phyloP scores from a whole-genome alignment of 37 sponge, comb jelly and placozoan genomes.

The Dysidea cf. avara region DNA sequence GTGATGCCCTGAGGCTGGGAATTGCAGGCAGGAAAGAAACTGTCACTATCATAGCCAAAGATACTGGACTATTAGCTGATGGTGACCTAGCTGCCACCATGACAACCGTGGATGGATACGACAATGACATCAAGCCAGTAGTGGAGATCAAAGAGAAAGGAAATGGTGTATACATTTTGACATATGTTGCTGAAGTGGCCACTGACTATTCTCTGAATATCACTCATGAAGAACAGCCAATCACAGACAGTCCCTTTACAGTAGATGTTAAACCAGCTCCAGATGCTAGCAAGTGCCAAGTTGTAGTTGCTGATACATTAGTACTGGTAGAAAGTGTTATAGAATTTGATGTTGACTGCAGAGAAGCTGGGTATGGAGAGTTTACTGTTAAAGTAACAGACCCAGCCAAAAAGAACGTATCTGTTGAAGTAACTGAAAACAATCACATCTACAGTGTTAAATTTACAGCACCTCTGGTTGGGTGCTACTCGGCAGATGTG shows the following conservation, averaged over 20 bases:
- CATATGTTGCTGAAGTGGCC: slow-evolving; percentile 53
- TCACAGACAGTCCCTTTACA: slow-evolving; percentile 84
- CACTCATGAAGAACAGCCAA: slow-evolving; percentile 57
- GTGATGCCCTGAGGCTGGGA: slow-evolving; percentile 72
- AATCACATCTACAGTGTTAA: slow-evolving; percentile 66
- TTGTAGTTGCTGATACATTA: slow-evolving; percentile 51
- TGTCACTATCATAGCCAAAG: slow-evolving; percentile 70
- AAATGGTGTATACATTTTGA: slow-evolving; percentile 73
- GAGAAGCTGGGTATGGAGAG: slow-evolving; percentile 75
- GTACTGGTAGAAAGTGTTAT: slow-evolving; percentile 62
- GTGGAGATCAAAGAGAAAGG: slow-evolving; percentile 64
- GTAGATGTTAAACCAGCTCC: slow-evolving; percentile 68
- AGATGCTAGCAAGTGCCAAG: slow-evolving; percentile 66
- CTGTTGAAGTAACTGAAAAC: slow-evolving; percentile 67
- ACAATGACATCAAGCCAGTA: slow-evolving; percentile 21
- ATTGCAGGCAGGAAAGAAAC: slow-evolving; percentile 47
- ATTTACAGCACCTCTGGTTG: slow-evolving; percentile 74
- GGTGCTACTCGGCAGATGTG: slow-evolving; percentile 72
- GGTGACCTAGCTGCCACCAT: slow-evolving; percentile 66
- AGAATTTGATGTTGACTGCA: slow-evolving; percentile 72
- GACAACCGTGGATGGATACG: slow-evolving; percentile 37
- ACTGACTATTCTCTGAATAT: slow-evolving; percentile 72
- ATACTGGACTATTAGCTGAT: slow-evolving; percentile 58
- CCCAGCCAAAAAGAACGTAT: slow-evolving; percentile 52
- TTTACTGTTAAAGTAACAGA: slow-evolving; percentile 69